These are phyloP conservation scores for Tiliacea aurago DNA, from an alignment of 2,888 invertebrate species.

Conservation along the genomic window DNA sequence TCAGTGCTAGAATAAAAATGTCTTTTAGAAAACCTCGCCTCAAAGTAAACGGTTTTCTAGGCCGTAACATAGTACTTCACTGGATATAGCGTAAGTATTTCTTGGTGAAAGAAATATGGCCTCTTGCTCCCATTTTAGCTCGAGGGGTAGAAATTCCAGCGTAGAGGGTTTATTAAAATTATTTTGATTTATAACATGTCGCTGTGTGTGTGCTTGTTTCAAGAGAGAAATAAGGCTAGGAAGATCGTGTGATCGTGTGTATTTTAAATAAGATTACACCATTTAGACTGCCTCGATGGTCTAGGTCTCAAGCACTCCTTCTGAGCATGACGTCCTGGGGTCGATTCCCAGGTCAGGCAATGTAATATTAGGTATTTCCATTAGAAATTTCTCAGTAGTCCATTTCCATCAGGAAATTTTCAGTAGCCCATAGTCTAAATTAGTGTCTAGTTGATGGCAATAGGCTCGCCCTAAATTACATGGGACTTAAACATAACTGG, in stretches of 20 bases:
- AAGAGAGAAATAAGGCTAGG: neutral
- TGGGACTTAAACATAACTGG: no score
- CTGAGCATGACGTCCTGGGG: neutral
- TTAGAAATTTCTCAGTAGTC: no score
- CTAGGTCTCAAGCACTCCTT: neutral
- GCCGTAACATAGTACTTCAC: conserved; percentile 58
- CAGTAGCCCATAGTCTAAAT: no score
- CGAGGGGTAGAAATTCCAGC: conserved; percentile 44
- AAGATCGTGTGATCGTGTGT: neutral
- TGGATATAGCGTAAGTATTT: conserved; percentile 57
- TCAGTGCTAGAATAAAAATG: conserved; percentile 58
- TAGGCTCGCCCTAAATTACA: no score
- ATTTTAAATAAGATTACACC: neutral
- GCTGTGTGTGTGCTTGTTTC: conserved; percentile 6
- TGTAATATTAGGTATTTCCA: neutral
- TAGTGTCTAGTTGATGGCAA: no score
- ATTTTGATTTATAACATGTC: conserved; percentile 46
- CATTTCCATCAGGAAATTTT: no score
- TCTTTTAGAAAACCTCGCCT: conserved; percentile 55
- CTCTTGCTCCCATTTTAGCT: conserved; percentile 64
- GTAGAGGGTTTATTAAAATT: conserved; percentile 51
- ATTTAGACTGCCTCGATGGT: neutral
- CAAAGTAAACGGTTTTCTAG: conserved; percentile 63
- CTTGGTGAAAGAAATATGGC: conserved; percentile 63
- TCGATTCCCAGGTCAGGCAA: neutral